Evolutionary conservation across 1,140 invertebrate species (phyloP).

Genomic region (Homalodisca vitripennis): DNA sequence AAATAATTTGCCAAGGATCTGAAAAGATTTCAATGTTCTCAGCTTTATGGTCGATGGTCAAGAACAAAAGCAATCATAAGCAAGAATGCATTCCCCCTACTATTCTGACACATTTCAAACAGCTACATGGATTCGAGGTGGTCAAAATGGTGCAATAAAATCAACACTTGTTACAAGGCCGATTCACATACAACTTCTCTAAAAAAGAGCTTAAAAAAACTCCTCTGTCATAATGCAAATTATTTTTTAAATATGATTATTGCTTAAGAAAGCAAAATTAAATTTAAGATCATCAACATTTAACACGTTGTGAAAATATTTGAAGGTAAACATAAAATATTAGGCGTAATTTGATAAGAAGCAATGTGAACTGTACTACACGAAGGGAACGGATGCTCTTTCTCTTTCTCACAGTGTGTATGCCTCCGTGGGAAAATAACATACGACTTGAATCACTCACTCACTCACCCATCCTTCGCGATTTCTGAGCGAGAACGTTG

Average conservation of each 20-base stretch:
- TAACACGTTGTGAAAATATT: background rate
- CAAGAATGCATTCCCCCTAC: too few relatives aligned
- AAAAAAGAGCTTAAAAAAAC: too few relatives aligned
- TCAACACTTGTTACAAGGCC: background rate
- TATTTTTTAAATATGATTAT: background rate
- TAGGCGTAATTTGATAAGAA: constrained; percentile 23
- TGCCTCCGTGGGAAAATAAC: constrained; percentile 41
- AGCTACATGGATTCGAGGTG: too few relatives aligned
- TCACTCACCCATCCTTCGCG: constrained; percentile 35
- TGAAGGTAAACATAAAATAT: background rate
- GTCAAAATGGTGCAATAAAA: background rate
- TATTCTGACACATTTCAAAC: too few relatives aligned
- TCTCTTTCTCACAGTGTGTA: constrained; percentile 42
- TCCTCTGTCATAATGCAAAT: too few relatives aligned
- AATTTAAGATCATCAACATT: background rate
- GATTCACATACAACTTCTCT: background rate
- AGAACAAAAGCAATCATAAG: too few relatives aligned
- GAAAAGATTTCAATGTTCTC: too few relatives aligned
- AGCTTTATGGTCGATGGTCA: too few relatives aligned
- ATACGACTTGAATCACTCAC: constrained; percentile 38
- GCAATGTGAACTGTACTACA: constrained; percentile 23
- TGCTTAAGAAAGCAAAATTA: background rate
- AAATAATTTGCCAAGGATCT: too few relatives aligned
- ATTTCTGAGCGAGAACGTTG: constrained; percentile 29
- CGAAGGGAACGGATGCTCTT: constrained; percentile 42